Conservation (phyloP, 2,888 invertebrate species). For the Cotesia congregata region DNA sequence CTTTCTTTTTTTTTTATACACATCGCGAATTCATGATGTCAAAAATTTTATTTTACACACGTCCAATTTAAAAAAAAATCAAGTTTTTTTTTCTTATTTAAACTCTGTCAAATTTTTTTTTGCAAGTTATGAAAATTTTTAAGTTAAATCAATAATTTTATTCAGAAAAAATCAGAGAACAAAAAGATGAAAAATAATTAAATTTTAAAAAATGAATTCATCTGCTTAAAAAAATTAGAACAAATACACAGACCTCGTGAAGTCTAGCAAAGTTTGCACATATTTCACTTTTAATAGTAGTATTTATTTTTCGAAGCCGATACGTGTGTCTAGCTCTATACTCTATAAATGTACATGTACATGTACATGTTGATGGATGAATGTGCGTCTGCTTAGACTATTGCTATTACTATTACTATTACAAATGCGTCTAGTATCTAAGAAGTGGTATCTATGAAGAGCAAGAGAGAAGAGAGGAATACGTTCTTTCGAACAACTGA, state of each 20-base stretch:
- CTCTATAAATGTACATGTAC: neutral
- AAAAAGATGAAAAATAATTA: neutral
- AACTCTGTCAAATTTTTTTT: no score
- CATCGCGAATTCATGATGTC: neutral
- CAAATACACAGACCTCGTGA: neutral
- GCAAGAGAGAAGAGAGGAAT: neutral
- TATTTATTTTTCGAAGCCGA: neutral
- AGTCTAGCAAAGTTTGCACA: neutral
- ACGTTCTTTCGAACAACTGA: neutral
- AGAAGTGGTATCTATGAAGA: conserved; percentile 4
- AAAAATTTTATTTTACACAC: neutral
- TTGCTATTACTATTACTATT: conserved; percentile 33
- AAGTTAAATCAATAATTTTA: no score
- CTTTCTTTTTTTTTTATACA: neutral
- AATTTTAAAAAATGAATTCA: neutral
- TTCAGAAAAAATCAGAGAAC: neutral
- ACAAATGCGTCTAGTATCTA: no score
- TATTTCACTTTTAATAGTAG: neutral
- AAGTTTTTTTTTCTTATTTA: neutral
- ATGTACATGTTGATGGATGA: conserved; percentile 26
- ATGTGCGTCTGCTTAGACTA: conserved; percentile 41
- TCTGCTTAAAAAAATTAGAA: neutral
- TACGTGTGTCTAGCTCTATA: neutral
- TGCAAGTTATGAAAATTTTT: no score
- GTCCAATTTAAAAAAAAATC: neutral